Conservation (phyloP, 2,113 vertebrate genomes). For the Thymallus thymallus region DNA sequence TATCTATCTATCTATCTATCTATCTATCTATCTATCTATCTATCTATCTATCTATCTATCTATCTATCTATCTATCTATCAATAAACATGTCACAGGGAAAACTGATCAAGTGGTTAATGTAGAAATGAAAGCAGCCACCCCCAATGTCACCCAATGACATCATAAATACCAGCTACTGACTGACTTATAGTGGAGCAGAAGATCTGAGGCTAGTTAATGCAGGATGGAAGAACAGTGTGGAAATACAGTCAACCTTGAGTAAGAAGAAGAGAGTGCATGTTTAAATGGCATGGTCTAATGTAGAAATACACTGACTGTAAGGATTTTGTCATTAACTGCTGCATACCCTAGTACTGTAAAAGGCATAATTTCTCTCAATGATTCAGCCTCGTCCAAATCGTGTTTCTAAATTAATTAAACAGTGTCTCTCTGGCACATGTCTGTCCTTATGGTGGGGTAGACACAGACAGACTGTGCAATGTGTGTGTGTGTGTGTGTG, state of each 20-base stretch:
- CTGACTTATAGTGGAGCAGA: conserved; percentile 46
- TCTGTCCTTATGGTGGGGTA: conserved; percentile 8
- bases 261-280: neutral
- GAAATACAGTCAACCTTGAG: neutral
- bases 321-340: neutral
- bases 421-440: conserved; percentile 13
- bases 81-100: conserved; percentile 67
- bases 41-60: too few relatives aligned
- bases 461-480: conserved; percentile 3
- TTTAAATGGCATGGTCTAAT: neutral
- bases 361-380: neutral
- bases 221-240: neutral
- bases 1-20: too few relatives aligned
- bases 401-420: conserved; percentile 29
- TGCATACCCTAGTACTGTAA: too few relatives aligned
- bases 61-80: too few relatives aligned
- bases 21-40: too few relatives aligned
- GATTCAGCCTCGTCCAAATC: neutral
- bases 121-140: conserved; percentile 43
- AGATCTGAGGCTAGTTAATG: neutral
- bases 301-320: neutral
- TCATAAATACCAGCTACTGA: conserved; percentile 31
- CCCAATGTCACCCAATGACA: conserved; percentile 30
- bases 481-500: conserved; percentile 5
- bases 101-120: conserved; percentile 63